These are phyloP conservation scores for Meteorus sp. DNA, from an alignment of 1,140 invertebrate species.

Conservation along the genomic window DNA sequence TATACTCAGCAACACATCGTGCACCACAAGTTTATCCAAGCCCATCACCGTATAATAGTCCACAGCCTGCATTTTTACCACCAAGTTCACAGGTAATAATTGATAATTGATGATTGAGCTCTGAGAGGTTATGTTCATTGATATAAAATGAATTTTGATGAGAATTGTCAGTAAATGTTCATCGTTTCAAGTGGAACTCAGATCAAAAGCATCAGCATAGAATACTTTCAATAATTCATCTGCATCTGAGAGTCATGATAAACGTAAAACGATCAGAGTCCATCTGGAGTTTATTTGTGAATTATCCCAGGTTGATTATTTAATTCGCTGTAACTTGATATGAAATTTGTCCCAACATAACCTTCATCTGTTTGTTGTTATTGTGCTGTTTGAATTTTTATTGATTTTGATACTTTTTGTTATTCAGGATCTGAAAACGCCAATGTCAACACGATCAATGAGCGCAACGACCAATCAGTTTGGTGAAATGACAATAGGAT, in stretches of 20 bases:
- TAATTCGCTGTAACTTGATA: no score
- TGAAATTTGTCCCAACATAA: no score
- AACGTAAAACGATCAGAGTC: no score
- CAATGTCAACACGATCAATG: conserved; percentile 55
- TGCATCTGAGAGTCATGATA: no score
- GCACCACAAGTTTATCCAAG: conserved; percentile 57
- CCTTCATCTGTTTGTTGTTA: neutral
- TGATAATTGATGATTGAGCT: neutral
- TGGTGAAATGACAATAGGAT: conserved; percentile 54
- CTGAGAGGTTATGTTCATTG: no score
- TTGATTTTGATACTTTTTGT: conserved; percentile 20
- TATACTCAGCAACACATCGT: conserved; percentile 56
- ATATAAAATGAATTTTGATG: no score
- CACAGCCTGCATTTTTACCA: conserved; percentile 58
- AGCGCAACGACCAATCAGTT: conserved; percentile 53
- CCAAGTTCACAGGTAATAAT: conserved; percentile 54
- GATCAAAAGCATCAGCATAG: no score
- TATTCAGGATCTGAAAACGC: conserved; percentile 58
- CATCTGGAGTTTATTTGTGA: no score
- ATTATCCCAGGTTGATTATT: no score
- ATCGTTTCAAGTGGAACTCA: no score
- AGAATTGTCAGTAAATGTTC: no score
- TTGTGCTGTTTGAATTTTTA: neutral
- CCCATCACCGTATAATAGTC: conserved; percentile 57
- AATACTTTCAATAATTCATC: no score